Percentiles rank a stretch among this genome's conserved stretches.
Conservation (phyloP, 1,140 invertebrate genomes). For the Steinernema feltiae region DNA sequence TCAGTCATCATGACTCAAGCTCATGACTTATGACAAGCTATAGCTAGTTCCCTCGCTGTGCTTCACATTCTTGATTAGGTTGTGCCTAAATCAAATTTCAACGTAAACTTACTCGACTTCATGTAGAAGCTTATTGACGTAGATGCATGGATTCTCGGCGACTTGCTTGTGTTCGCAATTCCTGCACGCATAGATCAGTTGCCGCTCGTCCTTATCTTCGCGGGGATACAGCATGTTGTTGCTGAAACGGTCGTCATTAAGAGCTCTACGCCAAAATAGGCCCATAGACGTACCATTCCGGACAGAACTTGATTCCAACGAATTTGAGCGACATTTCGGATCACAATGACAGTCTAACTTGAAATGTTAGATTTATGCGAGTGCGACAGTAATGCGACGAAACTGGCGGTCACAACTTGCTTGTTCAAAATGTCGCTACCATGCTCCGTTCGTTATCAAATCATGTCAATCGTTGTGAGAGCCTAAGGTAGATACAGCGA, state of each 20-base stretch:
- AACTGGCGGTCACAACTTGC: no score
- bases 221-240: conserved; percentile 99
- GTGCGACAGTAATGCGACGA: no score
- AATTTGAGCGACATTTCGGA: conserved; percentile 67
- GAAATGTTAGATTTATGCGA: no score
- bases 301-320: conserved; percentile 88
- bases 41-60: no score
- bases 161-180: conserved; percentile 94
- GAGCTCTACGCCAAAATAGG: conserved; percentile 32
- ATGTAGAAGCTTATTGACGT: conserved; percentile 99
- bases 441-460: no score
- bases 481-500: no score
- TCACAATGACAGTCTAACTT: no score
- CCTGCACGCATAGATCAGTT: conserved; percentile 87
- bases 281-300: conserved; percentile 70
- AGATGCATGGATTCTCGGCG: conserved; percentile 95
- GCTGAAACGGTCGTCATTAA: no score
- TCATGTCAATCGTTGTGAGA: no score
- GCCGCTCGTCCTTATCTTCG: conserved; percentile 94
- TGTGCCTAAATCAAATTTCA: conserved; percentile 60
- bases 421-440: no score
- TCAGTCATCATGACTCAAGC: no score
- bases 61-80: background rate
- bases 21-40: no score
- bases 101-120: conserved; percentile 83